These are phyloP conservation scores for Mobula birostris DNA, from an alignment of 2,113 vertebrate species.

Conservation along the genomic window DNA sequence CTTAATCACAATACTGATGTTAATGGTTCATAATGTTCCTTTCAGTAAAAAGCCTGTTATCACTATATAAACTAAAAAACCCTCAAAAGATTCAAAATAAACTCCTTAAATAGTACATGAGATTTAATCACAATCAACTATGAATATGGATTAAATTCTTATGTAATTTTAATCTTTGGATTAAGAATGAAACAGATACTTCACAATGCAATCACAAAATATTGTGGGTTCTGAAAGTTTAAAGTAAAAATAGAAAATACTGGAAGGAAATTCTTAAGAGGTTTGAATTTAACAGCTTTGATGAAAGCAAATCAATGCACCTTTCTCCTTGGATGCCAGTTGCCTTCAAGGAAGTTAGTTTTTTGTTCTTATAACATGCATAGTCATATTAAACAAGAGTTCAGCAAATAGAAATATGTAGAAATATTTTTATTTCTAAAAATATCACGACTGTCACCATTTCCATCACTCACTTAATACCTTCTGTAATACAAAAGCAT, in stretches of 20 bases:
- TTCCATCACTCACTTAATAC: neutral
- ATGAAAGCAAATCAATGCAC: no score
- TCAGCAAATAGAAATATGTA: neutral
- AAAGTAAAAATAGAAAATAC: no score
- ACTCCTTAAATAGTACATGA: neutral
- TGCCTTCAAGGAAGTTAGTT: no score
- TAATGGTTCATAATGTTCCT: no score
- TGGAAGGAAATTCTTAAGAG: no score
- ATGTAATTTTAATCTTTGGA: neutral
- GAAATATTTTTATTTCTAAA: neutral
- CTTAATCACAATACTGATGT: neutral
- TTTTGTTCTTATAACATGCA: no score
- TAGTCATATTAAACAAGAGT: neutral
- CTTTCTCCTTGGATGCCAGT: no score
- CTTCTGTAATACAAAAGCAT: neutral
- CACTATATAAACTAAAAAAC: neutral
- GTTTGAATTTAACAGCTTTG: no score
- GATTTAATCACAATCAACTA: neutral
- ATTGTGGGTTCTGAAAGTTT: no score
- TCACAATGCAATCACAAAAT: no score
- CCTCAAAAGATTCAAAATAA: neutral
- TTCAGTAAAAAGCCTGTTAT: neutral
- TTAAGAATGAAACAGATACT: no score
- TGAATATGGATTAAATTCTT: constrained; percentile 4
- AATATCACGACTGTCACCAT: neutral